Conservation (phyloP, 2,113 vertebrate genomes). For the Zapornia atra region DNA sequence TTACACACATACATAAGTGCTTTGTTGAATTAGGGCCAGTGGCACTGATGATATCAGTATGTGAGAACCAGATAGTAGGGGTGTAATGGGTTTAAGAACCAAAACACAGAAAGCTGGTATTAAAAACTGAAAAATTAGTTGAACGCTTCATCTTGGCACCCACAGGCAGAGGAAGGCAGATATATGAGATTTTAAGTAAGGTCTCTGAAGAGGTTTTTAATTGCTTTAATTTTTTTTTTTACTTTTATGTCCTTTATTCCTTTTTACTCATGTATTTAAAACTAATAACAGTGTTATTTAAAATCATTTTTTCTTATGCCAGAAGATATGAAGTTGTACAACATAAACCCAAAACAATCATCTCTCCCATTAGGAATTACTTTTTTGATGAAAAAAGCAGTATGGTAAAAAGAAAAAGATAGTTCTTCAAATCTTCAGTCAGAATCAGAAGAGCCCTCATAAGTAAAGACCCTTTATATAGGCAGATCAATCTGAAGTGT, state of each 20-base stretch:
- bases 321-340: neutral
- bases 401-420: neutral
- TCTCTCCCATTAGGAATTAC: conserved; percentile 1
- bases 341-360: conserved; percentile 3
- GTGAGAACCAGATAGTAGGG: neutral
- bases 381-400: neutral
- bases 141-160: neutral
- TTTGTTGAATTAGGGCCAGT: conserved; percentile 9
- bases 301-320: neutral
- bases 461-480: neutral
- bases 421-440: conserved; percentile 2
- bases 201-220: neutral
- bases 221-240: neutral
- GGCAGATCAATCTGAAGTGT: neutral
- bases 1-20: neutral
- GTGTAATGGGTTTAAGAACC: neutral
- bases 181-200: neutral
- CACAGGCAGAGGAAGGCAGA: neutral
- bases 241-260: neutral
- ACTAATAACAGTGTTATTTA: neutral
- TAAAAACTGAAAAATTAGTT: neutral
- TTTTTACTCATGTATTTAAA: conserved; percentile 8
- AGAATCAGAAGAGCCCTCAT: neutral
- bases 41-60: neutral
- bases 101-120: neutral